Conservation (phyloP, 2,888 invertebrate species). For the Oithona nana region DNA sequence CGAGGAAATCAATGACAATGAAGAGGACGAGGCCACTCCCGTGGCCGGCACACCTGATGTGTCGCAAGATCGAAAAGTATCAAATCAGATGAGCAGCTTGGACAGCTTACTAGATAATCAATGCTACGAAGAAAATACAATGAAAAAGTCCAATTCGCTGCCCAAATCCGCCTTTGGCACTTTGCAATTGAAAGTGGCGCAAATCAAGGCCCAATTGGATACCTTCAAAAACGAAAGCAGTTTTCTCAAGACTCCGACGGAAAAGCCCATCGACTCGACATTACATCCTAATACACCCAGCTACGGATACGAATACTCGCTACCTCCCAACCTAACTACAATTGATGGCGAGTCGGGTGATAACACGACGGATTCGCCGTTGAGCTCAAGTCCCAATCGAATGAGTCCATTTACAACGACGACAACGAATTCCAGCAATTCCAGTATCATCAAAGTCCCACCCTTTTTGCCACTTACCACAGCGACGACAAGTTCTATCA, state of each 20-base stretch:
- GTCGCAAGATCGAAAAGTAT: background rate
- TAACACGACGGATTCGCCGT: background rate
- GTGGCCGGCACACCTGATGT: background rate
- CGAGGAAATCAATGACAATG: background rate
- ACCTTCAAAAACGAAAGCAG: background rate
- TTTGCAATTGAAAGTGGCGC: background rate
- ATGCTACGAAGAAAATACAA: background rate
- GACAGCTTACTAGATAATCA: background rate
- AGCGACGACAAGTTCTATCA: background rate
- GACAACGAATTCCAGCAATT: background rate
- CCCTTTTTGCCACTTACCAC: background rate
- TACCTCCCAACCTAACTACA: background rate
- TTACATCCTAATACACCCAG: background rate
- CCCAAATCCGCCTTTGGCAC: conserved; percentile 4
- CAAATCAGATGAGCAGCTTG: background rate
- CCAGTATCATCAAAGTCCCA: background rate
- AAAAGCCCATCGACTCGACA: background rate
- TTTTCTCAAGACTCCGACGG: background rate
- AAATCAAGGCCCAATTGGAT: conserved; percentile 3
- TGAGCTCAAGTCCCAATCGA: background rate
- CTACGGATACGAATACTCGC: background rate
- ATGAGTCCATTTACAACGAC: background rate
- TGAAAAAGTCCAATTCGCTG: conserved; percentile 3
- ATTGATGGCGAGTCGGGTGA: background rate
- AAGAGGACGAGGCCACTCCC: background rate